phyloP scores from a whole-genome alignment of 2,797 vertebrate genomes.

The Limosa lapponica region DNA sequence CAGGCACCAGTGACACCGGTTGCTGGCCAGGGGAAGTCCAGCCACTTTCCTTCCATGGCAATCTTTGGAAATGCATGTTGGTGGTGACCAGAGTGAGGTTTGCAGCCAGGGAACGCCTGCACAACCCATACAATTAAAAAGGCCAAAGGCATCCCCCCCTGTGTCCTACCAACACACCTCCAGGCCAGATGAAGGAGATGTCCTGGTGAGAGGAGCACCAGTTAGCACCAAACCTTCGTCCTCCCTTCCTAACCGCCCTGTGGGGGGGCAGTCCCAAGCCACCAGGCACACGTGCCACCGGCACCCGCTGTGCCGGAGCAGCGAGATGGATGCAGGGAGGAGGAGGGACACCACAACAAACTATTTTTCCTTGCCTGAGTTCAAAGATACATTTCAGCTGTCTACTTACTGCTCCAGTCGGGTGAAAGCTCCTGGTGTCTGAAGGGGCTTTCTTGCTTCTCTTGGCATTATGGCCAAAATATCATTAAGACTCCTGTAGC shows the following conservation, averaged over 20 bases:
- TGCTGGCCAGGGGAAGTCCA: not conserved
- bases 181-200: accelerated
- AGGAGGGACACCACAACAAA: not conserved
- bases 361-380: slow-evolving; percentile 5
- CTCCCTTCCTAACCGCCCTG: accelerated
- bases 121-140: not conserved
- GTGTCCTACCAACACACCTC: not conserved
- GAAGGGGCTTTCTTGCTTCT: slow-evolving; percentile 67
- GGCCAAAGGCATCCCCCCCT: not conserved
- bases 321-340: not conserved
- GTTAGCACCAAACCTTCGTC: not conserved
- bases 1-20: not conserved
- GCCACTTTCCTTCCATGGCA: accelerated
- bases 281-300: accelerated
- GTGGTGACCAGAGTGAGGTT: not conserved
- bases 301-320: accelerated
- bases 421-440: slow-evolving; percentile 25
- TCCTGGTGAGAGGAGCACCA: accelerated
- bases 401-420: slow-evolving; percentile 54
- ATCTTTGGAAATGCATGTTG: accelerated
- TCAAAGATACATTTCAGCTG: slow-evolving; percentile 61
- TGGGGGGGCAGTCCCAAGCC: accelerated
- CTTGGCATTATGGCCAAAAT: slow-evolving; percentile 64
- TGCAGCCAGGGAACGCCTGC: not conserved
- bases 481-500: slow-evolving; percentile 70